Base-by-base conservation (phyloP, 2,888 invertebrate genomes). In the Zootermopsis nevadensis region DNA sequence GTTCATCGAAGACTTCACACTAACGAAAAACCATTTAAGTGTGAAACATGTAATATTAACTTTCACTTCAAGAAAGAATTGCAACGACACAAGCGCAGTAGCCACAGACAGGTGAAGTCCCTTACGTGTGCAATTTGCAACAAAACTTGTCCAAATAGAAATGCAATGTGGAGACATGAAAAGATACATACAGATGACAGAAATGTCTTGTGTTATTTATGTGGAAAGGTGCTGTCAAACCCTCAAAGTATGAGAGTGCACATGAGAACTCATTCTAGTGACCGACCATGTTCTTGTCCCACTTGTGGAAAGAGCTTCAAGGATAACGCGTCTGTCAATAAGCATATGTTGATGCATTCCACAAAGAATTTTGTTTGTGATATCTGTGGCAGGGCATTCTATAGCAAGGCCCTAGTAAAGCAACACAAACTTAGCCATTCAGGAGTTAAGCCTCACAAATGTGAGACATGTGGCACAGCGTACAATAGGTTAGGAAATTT, bases 401-500 rank as follows among this genome's bases (percentile, higher is more conserved):
- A 84, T 66, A 83, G 81, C 55, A 84, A 82, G 53, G 82, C 81
- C 24, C 77, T 85, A 27, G 84, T 85, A 12, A 84, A 84, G 24
- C 86, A 85, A 38, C 86, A 86, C 38, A 83, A 83, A 38, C 38
- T 84, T 27, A 84, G 82, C 66, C 86, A 86, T 77, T 85, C 85
- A 15, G 83, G 83, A 48, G 83, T 82, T 22, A 84, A 81, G 74
- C 84, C 83, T 12, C 74, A 82, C 72, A 82, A 80, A 53, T 86
- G 86, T 82, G 83, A 84, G 22, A 69, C 74, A 31, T 85, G 85
- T 77, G 84, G 83, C 2, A 82, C 86, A n/a, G 77, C 84, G 3
- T 86, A 85, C 81, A 85, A 85, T 38, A 77, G 85, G 15, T 80
- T 79, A 31, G 85, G 86, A 19, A 86, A 86, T 82, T 60, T 86